A percentile compares a stretch with the other conserved stretches of the same genome.
Conservation (phyloP, 2,113 vertebrate genomes). For the Rhynchopsitta pachyrhyncha region DNA sequence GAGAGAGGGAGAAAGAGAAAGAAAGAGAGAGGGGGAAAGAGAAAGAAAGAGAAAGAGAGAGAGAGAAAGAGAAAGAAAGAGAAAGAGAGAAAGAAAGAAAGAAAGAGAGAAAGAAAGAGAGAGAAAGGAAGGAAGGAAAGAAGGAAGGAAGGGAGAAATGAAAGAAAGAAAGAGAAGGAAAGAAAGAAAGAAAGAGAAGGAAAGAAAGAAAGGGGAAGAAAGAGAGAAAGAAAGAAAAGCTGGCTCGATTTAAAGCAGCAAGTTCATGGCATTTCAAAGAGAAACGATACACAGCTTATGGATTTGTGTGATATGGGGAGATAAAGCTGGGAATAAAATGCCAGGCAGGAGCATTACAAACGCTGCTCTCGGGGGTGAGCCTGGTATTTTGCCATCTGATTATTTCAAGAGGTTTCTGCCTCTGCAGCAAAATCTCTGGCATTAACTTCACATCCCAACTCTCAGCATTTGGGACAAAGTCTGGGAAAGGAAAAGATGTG, state of each 20-base stretch:
- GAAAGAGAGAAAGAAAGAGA: rapidly evolving
- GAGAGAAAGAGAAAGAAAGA: too few relatives aligned
- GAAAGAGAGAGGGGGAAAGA: too few relatives aligned
- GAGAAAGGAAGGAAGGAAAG: too few relatives aligned
- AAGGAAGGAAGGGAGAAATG: too few relatives aligned
- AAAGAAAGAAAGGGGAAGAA: neutral
- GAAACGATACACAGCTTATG: slow-evolving; percentile 49
- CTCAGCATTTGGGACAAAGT: neutral
- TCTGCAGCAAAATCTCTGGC: slow-evolving; percentile 34
- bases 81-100: too few relatives aligned
- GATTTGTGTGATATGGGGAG: slow-evolving; percentile 42
- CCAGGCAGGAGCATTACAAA: slow-evolving; percentile 25
- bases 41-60: too few relatives aligned
- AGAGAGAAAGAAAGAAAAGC: neutral
- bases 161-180: too few relatives aligned
- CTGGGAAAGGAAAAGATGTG: slow-evolving; percentile 19
- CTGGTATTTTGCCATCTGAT: slow-evolving; percentile 64
- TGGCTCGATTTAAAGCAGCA: slow-evolving; percentile 72
- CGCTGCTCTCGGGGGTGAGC: slow-evolving; percentile 39
- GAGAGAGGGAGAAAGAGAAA: too few relatives aligned
- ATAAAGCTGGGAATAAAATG: slow-evolving; percentile 51
- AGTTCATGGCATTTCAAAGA: slow-evolving; percentile 80
- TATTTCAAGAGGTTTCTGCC: slow-evolving; percentile 37
- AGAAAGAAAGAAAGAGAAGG: too few relatives aligned
- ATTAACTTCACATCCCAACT: neutral